These are phyloP conservation scores for Phytoseiulus persimilis DNA, from an alignment of 2,888 invertebrate species.

Conservation along the genomic window DNA sequence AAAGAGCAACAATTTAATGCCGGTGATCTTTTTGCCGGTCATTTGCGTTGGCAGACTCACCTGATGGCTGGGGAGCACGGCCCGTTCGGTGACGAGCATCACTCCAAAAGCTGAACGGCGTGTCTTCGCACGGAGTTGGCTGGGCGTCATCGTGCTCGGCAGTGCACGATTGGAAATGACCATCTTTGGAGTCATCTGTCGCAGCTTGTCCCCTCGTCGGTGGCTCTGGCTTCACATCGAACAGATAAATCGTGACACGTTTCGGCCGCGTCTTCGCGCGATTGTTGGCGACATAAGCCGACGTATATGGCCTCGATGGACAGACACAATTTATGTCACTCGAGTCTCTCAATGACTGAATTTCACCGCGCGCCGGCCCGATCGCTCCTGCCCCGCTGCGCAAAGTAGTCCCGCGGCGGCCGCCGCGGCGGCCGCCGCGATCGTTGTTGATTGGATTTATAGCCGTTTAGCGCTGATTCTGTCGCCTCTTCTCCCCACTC, in stretches of 20 bases:
- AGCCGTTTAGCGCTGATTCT: background rate
- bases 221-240: background rate
- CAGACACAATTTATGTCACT: background rate
- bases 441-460: conserved; percentile 5
- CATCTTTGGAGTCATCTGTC: background rate
- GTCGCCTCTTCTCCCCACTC: background rate
- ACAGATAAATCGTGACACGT: conserved; percentile 5
- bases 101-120: background rate
- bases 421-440: background rate
- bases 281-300: background rate
- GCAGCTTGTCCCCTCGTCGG: background rate
- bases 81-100: background rate
- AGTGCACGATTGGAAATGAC: background rate
- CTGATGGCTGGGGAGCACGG: background rate
- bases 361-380: background rate
- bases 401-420: background rate
- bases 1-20: background rate
- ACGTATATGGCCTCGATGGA: background rate
- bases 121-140: background rate
- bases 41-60: background rate
- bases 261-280: background rate
- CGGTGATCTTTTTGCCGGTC: background rate
- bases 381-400: background rate
- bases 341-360: background rate
- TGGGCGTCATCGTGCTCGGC: background rate